phyloP scores from a whole-genome alignment of 2,113 vertebrate genomes.

The Stictonetta naevosa region DNA sequence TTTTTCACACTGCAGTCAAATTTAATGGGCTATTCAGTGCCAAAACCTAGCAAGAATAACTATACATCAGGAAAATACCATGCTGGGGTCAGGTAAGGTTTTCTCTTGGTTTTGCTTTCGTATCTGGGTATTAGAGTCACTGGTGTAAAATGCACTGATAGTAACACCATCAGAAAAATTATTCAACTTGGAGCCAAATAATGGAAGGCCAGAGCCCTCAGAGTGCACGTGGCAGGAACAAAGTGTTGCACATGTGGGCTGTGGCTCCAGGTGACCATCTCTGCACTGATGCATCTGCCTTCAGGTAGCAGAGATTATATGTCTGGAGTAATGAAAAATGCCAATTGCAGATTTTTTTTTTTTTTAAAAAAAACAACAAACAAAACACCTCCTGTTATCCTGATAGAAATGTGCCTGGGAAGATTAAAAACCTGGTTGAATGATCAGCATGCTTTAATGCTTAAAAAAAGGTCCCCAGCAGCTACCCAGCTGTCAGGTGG shows the following conservation, averaged over 20 bases:
- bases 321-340: background rate
- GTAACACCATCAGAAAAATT: background rate
- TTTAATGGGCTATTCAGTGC: background rate
- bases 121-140: background rate
- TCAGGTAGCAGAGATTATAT: background rate
- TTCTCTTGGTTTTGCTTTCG: background rate
- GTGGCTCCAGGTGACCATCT: background rate
- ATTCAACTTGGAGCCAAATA: rapidly evolving
- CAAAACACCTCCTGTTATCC: background rate
- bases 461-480: rapidly evolving
- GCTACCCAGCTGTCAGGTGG: background rate
- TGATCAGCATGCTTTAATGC: background rate
- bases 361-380: background rate
- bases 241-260: rapidly evolving
- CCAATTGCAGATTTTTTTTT: background rate
- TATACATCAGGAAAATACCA: background rate
- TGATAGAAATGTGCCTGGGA: background rate
- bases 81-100: background rate
- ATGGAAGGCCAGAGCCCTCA: background rate
- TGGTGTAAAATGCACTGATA: background rate
- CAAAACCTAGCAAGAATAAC: background rate
- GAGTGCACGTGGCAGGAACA: rapidly evolving
- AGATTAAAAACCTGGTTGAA: background rate
- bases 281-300: background rate
- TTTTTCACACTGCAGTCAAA: background rate